Base-by-base conservation (phyloP, 2,797 vertebrate genomes). In the Agapornis canus region DNA sequence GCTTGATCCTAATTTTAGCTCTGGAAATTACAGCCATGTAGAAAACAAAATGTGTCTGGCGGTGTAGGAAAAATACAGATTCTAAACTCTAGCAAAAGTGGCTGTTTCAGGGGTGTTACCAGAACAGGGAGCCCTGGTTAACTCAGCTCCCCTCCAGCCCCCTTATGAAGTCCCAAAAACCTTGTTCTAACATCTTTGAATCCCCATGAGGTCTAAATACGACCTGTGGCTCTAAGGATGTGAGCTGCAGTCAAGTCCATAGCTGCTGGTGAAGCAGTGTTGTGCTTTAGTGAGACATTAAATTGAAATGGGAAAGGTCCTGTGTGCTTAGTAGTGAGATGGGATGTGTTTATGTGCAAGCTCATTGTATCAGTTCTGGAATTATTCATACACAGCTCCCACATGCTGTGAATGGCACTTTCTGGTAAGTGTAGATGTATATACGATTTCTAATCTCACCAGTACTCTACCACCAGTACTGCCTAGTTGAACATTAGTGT, bases 21-120 rank as follows among this genome's bases (percentile, higher is more conserved):
- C 80, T 72, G 87, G 92, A 86, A 80, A 92, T 93, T 86, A 89
- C 63, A 87, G 95, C 85, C 90, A 5, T 42, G 83, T 61, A 68
- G 76, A 95, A 90, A 93, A 82, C 87, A 91, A 96, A 80, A 72
- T 85, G 78, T 84, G 93, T 54, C 86, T 89, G 94, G 89, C 91
- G 81, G 63, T 10, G 68, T 94, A 92, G 94, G 93, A 93, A 96
- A 97, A 96, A 95, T 89, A 92, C 94, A 92, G 88, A 88, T 59
- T 69, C 49, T 61, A 52, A 94, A 76, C 79, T 87, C 47, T 4
- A 89, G 72, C 85, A 87, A 56, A 95, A 83, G 77, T 2, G 0
- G 31, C 71, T 87, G 68, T 81, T 93, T 95, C 69, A 73, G 86
- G 92, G 54, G 17, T 37, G 27, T 68, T 78, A 93, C 82, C 68